Conservation (phyloP, 2,113 vertebrate genomes). For the Macaca mulatta region DNA sequence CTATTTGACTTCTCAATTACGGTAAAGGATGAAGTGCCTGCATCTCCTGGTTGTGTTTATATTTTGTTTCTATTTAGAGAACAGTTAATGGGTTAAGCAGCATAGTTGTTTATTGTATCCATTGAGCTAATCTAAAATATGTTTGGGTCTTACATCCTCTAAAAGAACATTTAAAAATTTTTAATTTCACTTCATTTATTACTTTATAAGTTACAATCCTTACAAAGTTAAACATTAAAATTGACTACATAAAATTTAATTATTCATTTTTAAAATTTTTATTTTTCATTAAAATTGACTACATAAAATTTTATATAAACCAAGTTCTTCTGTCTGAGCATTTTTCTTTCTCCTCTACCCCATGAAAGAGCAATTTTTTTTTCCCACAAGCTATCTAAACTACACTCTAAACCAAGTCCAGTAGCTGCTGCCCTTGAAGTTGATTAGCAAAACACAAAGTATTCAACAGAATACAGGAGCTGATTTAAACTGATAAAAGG, state of each 20-base stretch:
- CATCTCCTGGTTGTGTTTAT: neutral
- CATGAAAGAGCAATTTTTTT: neutral
- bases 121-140: neutral
- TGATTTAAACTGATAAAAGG: slow-evolving; percentile 32
- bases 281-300: neutral
- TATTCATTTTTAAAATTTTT: no score
- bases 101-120: neutral
- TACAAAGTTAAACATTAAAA: neutral
- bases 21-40: neutral
- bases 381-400: neutral
- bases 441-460: neutral
- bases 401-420: neutral
- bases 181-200: slow-evolving; percentile 5
- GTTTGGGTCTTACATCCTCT: neutral
- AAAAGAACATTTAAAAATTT: neutral
- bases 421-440: neutral
- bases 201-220: neutral
- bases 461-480: neutral
- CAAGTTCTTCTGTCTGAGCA: neutral
- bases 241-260: neutral
- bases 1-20: neutral
- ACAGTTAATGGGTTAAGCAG: neutral
- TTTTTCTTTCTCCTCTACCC: neutral
- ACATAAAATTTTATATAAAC: neutral
- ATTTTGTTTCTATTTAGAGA: neutral